Conservation (phyloP, 2,113 vertebrate species). For the Sula dactylatra region DNA sequence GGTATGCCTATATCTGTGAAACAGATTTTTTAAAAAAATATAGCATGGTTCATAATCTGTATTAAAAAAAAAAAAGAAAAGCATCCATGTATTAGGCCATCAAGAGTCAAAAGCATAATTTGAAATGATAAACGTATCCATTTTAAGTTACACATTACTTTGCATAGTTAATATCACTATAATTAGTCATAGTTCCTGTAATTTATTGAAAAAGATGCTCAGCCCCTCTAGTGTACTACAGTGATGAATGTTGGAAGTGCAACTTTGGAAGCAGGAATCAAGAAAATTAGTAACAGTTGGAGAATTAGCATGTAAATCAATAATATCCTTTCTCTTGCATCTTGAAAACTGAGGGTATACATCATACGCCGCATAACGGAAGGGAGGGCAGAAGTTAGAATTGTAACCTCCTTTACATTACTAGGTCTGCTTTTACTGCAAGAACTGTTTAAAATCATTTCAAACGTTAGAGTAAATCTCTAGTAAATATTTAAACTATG, state of each 20-base stretch:
- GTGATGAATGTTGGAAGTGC: constrained; percentile 81
- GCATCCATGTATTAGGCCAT: constrained; percentile 70
- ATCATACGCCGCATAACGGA: constrained; percentile 31
- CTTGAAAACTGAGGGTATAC: constrained; percentile 58
- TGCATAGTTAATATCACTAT: constrained; percentile 85
- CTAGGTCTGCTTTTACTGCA: constrained; percentile 47
- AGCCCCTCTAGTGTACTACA: constrained; percentile 79
- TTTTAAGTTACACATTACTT: constrained; percentile 84
- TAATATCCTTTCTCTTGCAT: constrained; percentile 75
- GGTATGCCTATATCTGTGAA: constrained; percentile 12
- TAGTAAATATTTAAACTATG: constrained; percentile 82
- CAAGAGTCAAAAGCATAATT: constrained; percentile 80
- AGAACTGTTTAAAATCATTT: constrained; percentile 73
- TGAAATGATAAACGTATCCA: constrained; percentile 83
- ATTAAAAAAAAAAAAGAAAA: constrained; percentile 17
- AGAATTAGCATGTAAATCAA: constrained; percentile 83
- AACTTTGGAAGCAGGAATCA: constrained; percentile 82
- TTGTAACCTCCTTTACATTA: constrained; percentile 36
- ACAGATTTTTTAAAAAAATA: not conserved
- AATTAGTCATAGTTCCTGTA: constrained; percentile 86
- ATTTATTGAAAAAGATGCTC: constrained; percentile 85
- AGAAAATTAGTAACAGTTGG: constrained; percentile 85
- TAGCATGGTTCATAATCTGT: constrained; percentile 24
- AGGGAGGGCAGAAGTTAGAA: constrained; percentile 46
- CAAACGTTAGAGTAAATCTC: constrained; percentile 77